Conservation (phyloP, 2,888 invertebrate genomes). For the Phyto melanocephala region DNA sequence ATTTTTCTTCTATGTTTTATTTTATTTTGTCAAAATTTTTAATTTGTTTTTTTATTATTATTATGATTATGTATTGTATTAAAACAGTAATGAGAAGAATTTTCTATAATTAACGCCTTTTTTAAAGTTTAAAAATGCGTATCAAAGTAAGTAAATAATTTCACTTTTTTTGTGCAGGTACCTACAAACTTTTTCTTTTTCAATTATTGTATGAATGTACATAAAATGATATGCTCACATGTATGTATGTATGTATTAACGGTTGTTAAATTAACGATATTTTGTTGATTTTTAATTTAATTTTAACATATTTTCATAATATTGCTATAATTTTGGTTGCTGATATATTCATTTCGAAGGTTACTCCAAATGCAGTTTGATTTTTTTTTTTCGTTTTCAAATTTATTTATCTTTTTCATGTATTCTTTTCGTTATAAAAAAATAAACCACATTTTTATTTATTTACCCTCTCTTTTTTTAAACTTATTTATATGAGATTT, state of each 20-base stretch:
- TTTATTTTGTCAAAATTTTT: slow-evolving; percentile 7
- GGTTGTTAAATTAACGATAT: background rate
- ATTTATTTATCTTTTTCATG: slow-evolving; percentile 10
- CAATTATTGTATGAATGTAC: background rate
- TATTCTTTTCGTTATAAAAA: slow-evolving; percentile 21
- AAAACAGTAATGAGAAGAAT: too few species aligned
- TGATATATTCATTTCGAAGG: slow-evolving; percentile 40
- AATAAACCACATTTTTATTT: slow-evolving; percentile 17
- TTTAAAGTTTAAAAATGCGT: background rate
- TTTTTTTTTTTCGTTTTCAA: slow-evolving; percentile 6
- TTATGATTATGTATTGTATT: too few species aligned
- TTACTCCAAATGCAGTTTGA: slow-evolving; percentile 40
- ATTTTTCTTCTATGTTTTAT: background rate
- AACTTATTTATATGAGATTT: slow-evolving; percentile 27
- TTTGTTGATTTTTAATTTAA: background rate
- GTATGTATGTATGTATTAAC: background rate
- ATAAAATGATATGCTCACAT: too few species aligned
- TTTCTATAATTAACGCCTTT: slow-evolving; percentile 30
- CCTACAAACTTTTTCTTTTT: slow-evolving; percentile 11
- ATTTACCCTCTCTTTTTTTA: slow-evolving; percentile 25
- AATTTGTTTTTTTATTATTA: too few species aligned
- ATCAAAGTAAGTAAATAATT: slow-evolving; percentile 23
- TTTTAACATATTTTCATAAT: background rate
- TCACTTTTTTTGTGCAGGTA: slow-evolving; percentile 17
- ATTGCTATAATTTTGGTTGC: background rate